Base-by-base conservation (phyloP, 2,888 invertebrate genomes). In the Alviniconcha strummeri region DNA sequence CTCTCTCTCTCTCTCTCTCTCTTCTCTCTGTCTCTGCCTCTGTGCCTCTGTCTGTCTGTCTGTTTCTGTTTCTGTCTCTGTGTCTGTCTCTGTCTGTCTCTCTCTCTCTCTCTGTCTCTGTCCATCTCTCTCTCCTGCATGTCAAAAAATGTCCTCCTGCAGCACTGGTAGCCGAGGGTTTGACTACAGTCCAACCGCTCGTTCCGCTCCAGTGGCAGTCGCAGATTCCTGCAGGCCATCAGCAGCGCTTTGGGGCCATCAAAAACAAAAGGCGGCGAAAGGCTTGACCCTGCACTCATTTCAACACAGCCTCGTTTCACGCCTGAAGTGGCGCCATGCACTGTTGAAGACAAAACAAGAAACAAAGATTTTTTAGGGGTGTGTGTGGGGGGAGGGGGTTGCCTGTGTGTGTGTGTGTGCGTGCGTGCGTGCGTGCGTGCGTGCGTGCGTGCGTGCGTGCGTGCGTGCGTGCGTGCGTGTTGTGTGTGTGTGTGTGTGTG, bases 251-350 rank as follows among this genome's bases (percentile, higher is more conserved):
- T 60, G 57, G 72, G 19, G 76, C 64, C 74, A 82, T 76, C 76
- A 82, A 55, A 67, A 67, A 36, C 5, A 82, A 67, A 76, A 64
- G 19, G 60, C 52, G 36, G 64, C 75, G 52, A 81, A 75, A 19
- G 67, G 76, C 67, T 76, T 82, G 76, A 82, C 82, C 82, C 76
- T 52, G 15, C 82, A 82, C 82, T 60, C 67, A 74, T 82, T 76
- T 82, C 76, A 82, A 64, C 82, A 76, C 64, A 17, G 54, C 67
- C 82, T 82, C 82, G 67, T 82, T 82, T 82, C 82, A 82, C 82
- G 82, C 67, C n/a, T 67, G 76, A 55, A 55, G 17, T 67, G 17
- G n/a, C 74, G 6, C 52, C 52, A 72, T 17, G 54, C 52, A 54
- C 36, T 67, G 80, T 67, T n/a, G 19, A 69, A 80, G 69, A 67